Evolutionary conservation across 2,113 vertebrate species (phyloP), one percentile per base, ranked within the genome.

Genomic region (Acinonyx jubatus): DNA sequence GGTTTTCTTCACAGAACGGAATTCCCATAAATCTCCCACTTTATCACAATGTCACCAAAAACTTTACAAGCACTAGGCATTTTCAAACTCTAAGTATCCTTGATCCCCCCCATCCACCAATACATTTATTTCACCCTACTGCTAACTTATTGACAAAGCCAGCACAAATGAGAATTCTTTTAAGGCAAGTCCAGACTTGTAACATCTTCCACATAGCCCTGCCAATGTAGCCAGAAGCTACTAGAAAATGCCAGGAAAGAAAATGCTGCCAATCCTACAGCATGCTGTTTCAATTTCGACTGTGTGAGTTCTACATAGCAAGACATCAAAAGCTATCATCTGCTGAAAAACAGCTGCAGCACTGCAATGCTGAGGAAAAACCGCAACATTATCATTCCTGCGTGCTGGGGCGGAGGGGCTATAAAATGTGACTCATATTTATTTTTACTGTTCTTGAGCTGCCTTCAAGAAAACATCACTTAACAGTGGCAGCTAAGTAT

Each of bases 11-110:
- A 82, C 16, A 78, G 29, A 88, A 45, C 21, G 25, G 23, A 79
- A 74, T 66, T 95, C 33, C 36, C 13, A 86, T 25, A 91, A 91
- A 33, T 57, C 14, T 29, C 69, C 81, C 12, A 50, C 13, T 41
- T 48, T 89, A 94, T 31, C 55, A 86, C 19, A 68, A 36, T 23
- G 38, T 57, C 38, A 92, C 66, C 66, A 93, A 68, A 96, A 96
- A 57, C 27, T 50, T 85, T 45, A 66, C 0, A 61, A 63, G 71
- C 50, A 89, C 48, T 48, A 50, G 69, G 23, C 83, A 95, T 69
- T 68, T 88, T 88, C n/a, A 92, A 92, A 92, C 8, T 45, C 78
- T 52, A 89, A 63, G 63, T 92, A 84, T 65, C 83, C 89, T 78
- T 92, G 16, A 48, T 15, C 84, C 23, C 29, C 8, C n/a, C 38